Evolutionary conservation across 2,888 invertebrate genomes (phyloP), one percentile per base, ranked within the genome.

Genomic region (Colletes collaris): DNA sequence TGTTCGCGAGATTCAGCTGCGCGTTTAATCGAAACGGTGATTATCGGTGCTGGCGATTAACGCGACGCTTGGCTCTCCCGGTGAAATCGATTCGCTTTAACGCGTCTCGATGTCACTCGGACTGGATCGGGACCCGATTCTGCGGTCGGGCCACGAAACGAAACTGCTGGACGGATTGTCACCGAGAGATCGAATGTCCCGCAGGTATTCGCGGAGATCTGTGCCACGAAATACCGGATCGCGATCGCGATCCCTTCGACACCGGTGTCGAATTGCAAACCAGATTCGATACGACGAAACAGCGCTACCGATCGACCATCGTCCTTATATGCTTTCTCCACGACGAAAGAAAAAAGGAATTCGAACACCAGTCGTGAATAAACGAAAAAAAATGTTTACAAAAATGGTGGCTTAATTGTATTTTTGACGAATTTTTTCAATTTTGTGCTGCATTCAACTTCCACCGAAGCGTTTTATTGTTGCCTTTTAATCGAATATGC

Each of bases 71-170:
- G 65, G 55, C 10, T 10, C 10, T 10, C 62, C 62, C n/a, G 49
- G 40, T 65, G 73, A 73, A 67, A 80, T 80, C 79, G 80, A 80
- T 79, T 79, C 80, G 79, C 53, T 56, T 62, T 52, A 65, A 66
- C 74, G 69, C 73, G 62, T 53, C 16, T 40, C 53, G 46, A 35
- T n/a, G 60, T 68, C 73, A 37, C 40, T n/a, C 55, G 59, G n/a
- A 53, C 46, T 19, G 6, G 53, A 7, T 35, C 46, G n/a, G 46
- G 56, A 16, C 55, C n/a, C 66, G 65, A 75, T 58, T 60, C 50
- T 76, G 79, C 58, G 81, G 79, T 79, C 46, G 55, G 37, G 56
- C 66, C 44, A 16, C 70, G 71, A 64, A 71, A 68, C 64, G 79
- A 55, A 68, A 65, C 52, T n/a, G 7, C 27, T 19, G 50, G 79